Evolutionary conservation across 1,140 invertebrate species (phyloP).

Genomic region (Drosophila kohkoa): DNA sequence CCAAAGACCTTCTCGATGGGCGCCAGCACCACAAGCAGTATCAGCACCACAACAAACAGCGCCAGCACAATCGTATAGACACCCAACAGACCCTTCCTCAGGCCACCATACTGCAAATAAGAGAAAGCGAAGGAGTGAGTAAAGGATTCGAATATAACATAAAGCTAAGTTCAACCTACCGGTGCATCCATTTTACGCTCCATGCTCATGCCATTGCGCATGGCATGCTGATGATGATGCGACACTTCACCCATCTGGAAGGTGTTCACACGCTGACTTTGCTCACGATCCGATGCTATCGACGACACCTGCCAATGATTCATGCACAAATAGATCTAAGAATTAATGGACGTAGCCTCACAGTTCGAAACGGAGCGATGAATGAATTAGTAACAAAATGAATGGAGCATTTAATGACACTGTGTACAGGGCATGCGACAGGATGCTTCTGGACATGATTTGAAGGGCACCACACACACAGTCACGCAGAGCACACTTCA

Average conservation of each 20-base stretch:
- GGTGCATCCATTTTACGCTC: constrained; percentile 91
- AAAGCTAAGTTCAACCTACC: constrained; percentile 85
- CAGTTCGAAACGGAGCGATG: constrained; percentile 39
- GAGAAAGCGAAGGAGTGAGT: background rate
- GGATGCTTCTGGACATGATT: constrained; percentile 53
- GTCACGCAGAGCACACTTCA: background rate
- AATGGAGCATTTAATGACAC: constrained; percentile 69
- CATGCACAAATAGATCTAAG: constrained; percentile 82
- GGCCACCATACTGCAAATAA: constrained; percentile 89
- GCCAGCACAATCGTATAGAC: constrained; percentile 90
- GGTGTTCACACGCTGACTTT: constrained; percentile 89
- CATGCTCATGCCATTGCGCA: constrained; percentile 87
- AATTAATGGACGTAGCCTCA: constrained; percentile 62
- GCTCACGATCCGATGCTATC: constrained; percentile 90
- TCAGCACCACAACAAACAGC: constrained; percentile 88
- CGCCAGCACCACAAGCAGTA: constrained; percentile 91
- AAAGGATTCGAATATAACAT: background rate
- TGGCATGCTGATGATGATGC: constrained; percentile 85
- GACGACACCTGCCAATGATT: constrained; percentile 88
- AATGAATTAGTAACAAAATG: constrained; percentile 72
- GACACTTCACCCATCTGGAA: constrained; percentile 93
- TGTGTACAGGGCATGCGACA: constrained; percentile 66
- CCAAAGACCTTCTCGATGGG: constrained; percentile 87
- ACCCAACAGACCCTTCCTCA: constrained; percentile 90
- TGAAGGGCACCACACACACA: constrained; percentile 17